Evolutionary conservation across 2,113 vertebrate genomes (phyloP).

Genomic region (Struthio camelus): DNA sequence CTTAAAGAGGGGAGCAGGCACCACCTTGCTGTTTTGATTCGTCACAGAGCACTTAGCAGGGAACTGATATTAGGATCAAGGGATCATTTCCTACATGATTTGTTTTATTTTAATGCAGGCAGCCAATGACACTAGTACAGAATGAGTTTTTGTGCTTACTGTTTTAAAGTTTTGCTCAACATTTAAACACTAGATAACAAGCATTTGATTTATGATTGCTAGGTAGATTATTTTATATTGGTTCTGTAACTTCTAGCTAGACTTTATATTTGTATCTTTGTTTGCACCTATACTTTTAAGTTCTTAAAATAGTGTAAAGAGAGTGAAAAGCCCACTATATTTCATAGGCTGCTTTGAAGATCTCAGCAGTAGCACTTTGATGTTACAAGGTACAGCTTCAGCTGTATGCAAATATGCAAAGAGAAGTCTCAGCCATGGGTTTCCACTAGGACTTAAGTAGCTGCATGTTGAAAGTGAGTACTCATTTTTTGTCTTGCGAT

Average conservation of each 20-base stretch:
- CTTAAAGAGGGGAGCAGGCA: not conserved
- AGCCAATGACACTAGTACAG: not conserved
- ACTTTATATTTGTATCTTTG: not conserved
- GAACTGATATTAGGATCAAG: conserved; percentile 1
- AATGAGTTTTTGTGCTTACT: not conserved
- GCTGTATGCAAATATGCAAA: conserved; percentile 44
- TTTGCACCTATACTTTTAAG: conserved; percentile 27
- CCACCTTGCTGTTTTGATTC: not conserved
- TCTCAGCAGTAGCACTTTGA: not conserved
- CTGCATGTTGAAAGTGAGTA: conserved; percentile 35
- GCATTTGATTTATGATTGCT: not conserved
- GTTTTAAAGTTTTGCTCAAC: not conserved
- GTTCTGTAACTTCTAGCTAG: not conserved
- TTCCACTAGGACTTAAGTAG: conserved; percentile 20
- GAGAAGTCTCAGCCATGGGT: not conserved
- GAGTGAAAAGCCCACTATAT: conserved; percentile 22
- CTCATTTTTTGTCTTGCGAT: conserved; percentile 64
- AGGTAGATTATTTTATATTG: not conserved
- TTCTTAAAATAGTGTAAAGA: conserved; percentile 16
- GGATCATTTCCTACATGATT: not conserved
- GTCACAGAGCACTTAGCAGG: not conserved
- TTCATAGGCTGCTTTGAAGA: conserved; percentile 33
- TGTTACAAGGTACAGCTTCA: conserved; percentile 17
- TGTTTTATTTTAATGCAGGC: not conserved
- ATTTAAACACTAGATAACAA: not conserved